A percentile compares a stretch with the other conserved stretches of the same genome.
phyloP scores from a whole-genome alignment of 1,140 invertebrate genomes.

The Aphis gossypii region DNA sequence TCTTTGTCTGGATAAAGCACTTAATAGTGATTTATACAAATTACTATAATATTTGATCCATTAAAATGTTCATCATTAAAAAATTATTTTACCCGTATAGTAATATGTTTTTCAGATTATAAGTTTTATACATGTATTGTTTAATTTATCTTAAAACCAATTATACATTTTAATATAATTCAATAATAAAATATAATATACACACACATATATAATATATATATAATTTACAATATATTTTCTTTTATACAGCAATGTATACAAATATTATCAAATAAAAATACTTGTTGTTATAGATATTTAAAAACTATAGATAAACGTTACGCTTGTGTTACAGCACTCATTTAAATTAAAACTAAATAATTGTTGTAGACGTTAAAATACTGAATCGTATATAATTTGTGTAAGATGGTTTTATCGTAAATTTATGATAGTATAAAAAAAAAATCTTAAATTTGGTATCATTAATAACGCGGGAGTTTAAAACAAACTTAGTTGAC shows the following conservation, averaged over 20 bases:
- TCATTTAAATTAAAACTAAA: background rate
- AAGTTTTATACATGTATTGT: background rate
- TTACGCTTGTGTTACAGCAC: background rate
- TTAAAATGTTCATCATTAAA: slow-evolving; percentile 27
- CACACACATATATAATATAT: background rate
- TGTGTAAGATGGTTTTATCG: background rate
- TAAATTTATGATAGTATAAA: background rate
- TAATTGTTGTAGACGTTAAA: background rate
- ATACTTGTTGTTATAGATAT: too few relatives aligned
- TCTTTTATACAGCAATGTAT: background rate
- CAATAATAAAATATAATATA: background rate
- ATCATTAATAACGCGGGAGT: background rate
- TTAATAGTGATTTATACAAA: slow-evolving; percentile 41
- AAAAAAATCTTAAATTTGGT: background rate
- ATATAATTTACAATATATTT: background rate
- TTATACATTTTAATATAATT: background rate
- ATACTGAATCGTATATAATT: background rate
- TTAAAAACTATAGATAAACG: background rate
- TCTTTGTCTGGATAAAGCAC: slow-evolving; percentile 31
- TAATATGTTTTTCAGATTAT: background rate
- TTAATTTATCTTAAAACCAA: background rate
- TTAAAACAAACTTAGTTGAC: background rate
- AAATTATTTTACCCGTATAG: background rate
- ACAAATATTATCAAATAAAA: background rate
- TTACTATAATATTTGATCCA: slow-evolving; percentile 37